Conservation (phyloP, 2,113 vertebrate genomes). For the Natator depressus region DNA sequence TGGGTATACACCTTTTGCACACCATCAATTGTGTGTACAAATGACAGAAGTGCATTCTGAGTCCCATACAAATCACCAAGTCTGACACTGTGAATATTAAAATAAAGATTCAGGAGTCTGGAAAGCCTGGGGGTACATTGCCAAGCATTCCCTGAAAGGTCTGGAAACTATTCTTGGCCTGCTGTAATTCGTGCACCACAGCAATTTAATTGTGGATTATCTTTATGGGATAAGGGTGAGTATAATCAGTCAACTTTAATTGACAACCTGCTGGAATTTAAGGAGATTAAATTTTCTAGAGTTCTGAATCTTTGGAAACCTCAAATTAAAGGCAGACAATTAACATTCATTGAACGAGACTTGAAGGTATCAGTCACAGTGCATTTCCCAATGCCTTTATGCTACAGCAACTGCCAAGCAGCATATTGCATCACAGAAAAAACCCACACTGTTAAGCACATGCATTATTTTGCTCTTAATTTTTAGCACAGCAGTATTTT, state of each 20-base stretch:
- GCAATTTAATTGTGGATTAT: slow-evolving; percentile 62
- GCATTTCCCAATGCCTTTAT: neutral
- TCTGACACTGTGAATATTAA: slow-evolving; percentile 56
- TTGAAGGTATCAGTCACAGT: slow-evolving; percentile 46
- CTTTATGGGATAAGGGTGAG: slow-evolving; percentile 33
- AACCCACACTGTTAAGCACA: neutral
- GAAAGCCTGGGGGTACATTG: slow-evolving; percentile 43
- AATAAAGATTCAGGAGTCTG: slow-evolving; percentile 44
- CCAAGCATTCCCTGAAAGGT: slow-evolving; percentile 43
- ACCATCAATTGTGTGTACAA: neutral
- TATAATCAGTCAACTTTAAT: slow-evolving; percentile 73
- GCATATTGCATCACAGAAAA: neutral
- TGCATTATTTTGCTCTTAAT: neutral
- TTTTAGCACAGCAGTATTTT: neutral
- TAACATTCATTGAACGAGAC: slow-evolving; percentile 29
- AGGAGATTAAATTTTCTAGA: slow-evolving; percentile 56
- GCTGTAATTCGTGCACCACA: slow-evolving; percentile 38
- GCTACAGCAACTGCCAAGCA: neutral
- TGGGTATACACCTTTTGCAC: neutral
- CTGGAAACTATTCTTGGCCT: slow-evolving; percentile 52
- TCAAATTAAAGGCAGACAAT: slow-evolving; percentile 52
- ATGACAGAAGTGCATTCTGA: slow-evolving; percentile 23
- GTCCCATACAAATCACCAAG: slow-evolving; percentile 48
- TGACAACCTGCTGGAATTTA: slow-evolving; percentile 60
- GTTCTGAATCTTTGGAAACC: slow-evolving; percentile 42